Conservation (phyloP, 2,888 invertebrate species). For the Eugnorisma glareosa region DNA sequence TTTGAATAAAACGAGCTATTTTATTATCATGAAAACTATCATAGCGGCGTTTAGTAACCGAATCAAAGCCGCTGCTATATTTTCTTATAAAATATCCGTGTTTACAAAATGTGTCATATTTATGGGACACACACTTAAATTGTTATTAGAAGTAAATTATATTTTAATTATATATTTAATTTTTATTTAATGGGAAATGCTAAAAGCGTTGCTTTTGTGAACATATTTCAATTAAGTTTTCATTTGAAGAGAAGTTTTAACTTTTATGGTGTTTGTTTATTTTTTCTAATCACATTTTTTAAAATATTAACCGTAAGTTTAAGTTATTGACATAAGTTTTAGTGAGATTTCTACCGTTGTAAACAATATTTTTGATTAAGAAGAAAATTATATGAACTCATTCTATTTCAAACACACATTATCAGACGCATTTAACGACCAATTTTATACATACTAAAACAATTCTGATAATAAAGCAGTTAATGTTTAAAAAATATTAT, state of each 20-base stretch:
- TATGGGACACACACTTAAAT: constrained; percentile 41
- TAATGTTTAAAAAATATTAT: constrained; percentile 33
- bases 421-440: neutral
- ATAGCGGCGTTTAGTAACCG: constrained; percentile 34
- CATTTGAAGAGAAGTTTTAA: constrained; percentile 5
- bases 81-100: constrained; percentile 39
- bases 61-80: constrained; percentile 36
- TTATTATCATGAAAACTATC: constrained; percentile 35
- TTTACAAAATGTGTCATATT: constrained; percentile 55
- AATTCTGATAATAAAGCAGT: constrained; percentile 14
- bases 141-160: constrained; percentile 49
- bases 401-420: neutral
- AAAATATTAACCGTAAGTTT: neutral
- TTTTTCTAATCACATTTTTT: neutral
- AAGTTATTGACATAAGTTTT: neutral
- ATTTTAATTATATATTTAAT: constrained; percentile 44
- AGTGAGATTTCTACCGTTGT: neutral
- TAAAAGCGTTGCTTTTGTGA: constrained; percentile 13
- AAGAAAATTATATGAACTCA: neutral
- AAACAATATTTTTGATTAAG: neutral
- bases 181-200: constrained; percentile 28
- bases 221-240: constrained; percentile 19
- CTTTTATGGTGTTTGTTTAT: constrained; percentile 15
- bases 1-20: constrained; percentile 36
- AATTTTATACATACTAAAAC: constrained; percentile 10